Base-by-base conservation (phyloP, 2,113 vertebrate species). In the Axis porcinus region DNA sequence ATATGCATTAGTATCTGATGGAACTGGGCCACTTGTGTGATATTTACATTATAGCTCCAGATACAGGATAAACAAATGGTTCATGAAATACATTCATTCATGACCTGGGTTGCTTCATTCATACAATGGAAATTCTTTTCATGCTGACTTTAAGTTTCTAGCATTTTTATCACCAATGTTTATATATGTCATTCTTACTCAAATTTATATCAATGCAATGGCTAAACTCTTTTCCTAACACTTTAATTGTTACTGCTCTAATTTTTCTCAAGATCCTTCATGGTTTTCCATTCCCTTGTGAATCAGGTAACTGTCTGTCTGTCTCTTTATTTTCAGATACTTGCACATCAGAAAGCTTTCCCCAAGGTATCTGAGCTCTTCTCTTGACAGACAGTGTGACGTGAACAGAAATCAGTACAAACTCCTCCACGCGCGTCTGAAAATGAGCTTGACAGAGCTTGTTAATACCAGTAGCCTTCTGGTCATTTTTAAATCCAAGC, bases 391-490 rank as follows among this genome's bases (percentile, higher is more conserved):
- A 92, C 33, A 91, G 85, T 82, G 81, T 95, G 85, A 70, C 89
- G 74, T 79, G 94, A 97, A 23, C 40, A 97, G 92, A 70, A 97
- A 97, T 85, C 4, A 89, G 12, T 55, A 27, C 10, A n/a, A 40
- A 76, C 5, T 94, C 86, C 52, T 86, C 91, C 85, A 54, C 93
- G 47, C n/a, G 19, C 55, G 33, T 86, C 91, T 96, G 87, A 84
- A 95, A 98, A 92, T 89, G 90, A 95, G 89, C 58, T 90, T 90
- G 96, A 97, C 52, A 94, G 76, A 97, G 78, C 93, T 96, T 93
- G 67, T 92, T 97, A 97, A 97, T 93, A 36, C 7, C 79, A 79
- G 45, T 40, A 86, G 27, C 94, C 97, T 94, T 86, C 94, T 97
- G 95, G 94, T 36, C 78, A 89, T 96, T 97, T 96, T 93, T 40